Conservation (phyloP, 2,797 vertebrate genomes). For the Taeniopygia guttata region DNA sequence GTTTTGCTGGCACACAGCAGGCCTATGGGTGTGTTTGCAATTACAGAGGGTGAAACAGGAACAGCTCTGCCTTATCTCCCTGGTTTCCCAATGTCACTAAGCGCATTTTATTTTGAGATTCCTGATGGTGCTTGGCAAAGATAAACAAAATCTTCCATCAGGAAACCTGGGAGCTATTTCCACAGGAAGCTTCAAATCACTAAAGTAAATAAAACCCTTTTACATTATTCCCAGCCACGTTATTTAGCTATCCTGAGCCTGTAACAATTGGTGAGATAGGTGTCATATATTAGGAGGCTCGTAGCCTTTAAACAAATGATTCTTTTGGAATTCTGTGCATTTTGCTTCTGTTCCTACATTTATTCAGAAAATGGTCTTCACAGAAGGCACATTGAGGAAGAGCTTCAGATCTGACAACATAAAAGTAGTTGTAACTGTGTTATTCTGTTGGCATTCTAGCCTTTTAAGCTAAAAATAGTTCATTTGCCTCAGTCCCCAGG, state of each 20-base stretch:
- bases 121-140: slow-evolving; percentile 97
- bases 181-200: slow-evolving; percentile 99
- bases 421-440: background rate
- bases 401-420: slow-evolving; percentile 16
- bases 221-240: slow-evolving; percentile 76
- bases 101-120: slow-evolving; percentile 97
- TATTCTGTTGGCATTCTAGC: slow-evolving; percentile 25
- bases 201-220: slow-evolving; percentile 94
- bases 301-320: slow-evolving; percentile 6
- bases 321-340: background rate
- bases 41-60: slow-evolving; percentile 88
- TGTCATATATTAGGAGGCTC: slow-evolving; percentile 56
- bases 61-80: slow-evolving; percentile 89
- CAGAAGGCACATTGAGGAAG: slow-evolving; percentile 32
- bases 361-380: slow-evolving; percentile 20
- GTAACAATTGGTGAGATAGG: slow-evolving; percentile 73
- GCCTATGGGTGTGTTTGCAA: slow-evolving; percentile 78
- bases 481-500: background rate
- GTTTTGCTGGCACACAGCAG: slow-evolving; percentile 77
- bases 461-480: slow-evolving; percentile 31
- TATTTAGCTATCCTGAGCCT: slow-evolving; percentile 67
- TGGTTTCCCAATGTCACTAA: slow-evolving; percentile 84
- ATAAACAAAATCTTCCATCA: slow-evolving; percentile 99
- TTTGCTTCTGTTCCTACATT: background rate
- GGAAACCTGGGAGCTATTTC: slow-evolving; percentile 98